Conservation (phyloP, 2,888 invertebrate genomes). For the Acleris laterana region DNA sequence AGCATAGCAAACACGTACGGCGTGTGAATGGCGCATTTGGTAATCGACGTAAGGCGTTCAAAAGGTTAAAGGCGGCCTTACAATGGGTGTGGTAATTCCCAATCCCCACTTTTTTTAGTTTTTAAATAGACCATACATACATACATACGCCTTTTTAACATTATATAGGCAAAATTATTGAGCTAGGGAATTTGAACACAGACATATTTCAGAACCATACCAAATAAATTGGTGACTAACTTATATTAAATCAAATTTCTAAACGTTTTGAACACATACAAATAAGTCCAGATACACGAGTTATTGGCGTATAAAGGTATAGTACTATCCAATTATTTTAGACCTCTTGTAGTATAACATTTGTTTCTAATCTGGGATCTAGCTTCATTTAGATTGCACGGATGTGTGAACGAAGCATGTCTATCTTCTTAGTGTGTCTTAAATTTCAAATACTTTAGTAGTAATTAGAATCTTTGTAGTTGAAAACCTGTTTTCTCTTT, state of each 20-base stretch:
- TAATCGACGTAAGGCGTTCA: too few species aligned
- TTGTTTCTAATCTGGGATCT: conserved; percentile 6
- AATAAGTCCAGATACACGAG: neutral
- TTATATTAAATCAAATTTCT: too few species aligned
- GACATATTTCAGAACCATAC: neutral
- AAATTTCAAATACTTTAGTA: conserved; percentile 1
- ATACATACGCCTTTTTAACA: too few species aligned
- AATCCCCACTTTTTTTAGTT: too few species aligned
- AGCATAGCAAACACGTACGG: too few species aligned
- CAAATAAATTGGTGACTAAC: neutral
- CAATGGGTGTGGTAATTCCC: too few species aligned
- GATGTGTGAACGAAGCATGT: conserved; percentile 25
- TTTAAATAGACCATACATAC: too few species aligned
- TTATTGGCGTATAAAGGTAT: conserved; percentile 5
- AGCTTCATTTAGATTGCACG: conserved; percentile 13
- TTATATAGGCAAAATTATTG: too few species aligned
- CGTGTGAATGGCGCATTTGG: too few species aligned
- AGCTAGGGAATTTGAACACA: too few species aligned
- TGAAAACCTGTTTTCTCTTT: neutral
- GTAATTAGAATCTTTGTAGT: neutral
- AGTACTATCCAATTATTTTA: conserved; percentile 2
- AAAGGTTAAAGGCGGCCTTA: too few species aligned
- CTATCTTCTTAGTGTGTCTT: conserved; percentile 12
- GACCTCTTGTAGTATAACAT: conserved; percentile 1
- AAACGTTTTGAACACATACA: neutral